Percentiles rank a stretch among this genome's conserved stretches.
phyloP scores from a whole-genome alignment of 2,797 vertebrate species.

The Malacoraja senta region DNA sequence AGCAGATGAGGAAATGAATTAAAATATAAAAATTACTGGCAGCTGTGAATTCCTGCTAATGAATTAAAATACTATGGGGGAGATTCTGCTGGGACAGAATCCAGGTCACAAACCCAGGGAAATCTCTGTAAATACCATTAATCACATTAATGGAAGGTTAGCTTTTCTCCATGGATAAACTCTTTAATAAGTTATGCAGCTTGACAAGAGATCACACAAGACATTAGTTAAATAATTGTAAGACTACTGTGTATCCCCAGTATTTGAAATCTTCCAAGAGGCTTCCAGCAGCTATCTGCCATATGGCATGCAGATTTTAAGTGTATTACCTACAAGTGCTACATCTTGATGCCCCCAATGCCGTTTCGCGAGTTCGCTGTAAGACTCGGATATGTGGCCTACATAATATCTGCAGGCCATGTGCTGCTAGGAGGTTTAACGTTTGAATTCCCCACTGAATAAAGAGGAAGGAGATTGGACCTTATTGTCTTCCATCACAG shows the following conservation, averaged over 20 bases:
- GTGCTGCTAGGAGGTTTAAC: too few species aligned
- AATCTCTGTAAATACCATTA: background rate
- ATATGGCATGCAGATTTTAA: background rate
- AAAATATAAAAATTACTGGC: background rate
- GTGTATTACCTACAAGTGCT: background rate
- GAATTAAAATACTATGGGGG: background rate
- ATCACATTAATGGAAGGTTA: background rate
- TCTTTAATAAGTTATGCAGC: background rate
- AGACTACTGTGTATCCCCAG: background rate
- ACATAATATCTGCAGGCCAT: too few species aligned
- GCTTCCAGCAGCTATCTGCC: background rate
- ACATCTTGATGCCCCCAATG: too few species aligned
- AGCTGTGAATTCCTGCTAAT: background rate
- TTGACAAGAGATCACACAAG: background rate
- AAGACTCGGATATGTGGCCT: too few species aligned
- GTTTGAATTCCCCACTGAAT: too few species aligned
- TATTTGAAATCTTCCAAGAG: background rate
- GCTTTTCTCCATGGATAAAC: background rate
- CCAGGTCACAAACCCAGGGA: background rate
- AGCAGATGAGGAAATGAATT: background rate
- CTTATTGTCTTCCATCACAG: too few species aligned
- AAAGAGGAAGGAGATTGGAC: too few species aligned
- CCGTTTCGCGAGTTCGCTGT: too few species aligned
- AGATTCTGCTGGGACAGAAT: background rate
- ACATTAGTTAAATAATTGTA: constrained; percentile 1